These are phyloP conservation scores for Trisateles emortualis DNA, from an alignment of 2,888 invertebrate species.

Conservation along the genomic window DNA sequence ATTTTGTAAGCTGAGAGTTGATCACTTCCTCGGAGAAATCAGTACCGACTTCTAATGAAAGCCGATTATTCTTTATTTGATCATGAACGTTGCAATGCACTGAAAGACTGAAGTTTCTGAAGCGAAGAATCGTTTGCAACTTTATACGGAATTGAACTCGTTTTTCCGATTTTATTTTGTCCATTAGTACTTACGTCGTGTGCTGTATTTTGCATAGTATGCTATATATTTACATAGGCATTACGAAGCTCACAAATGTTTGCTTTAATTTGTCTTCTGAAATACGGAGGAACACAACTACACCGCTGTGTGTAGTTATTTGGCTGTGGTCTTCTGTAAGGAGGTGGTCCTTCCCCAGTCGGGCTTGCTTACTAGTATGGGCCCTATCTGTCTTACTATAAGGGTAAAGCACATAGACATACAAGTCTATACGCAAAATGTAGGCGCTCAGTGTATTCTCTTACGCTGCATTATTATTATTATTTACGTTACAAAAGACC, in stretches of 20 bases:
- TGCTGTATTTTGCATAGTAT: neutral
- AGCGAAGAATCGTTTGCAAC: constrained; percentile 42
- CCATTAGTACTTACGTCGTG: neutral
- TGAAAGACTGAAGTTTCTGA: constrained; percentile 35
- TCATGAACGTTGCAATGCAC: constrained; percentile 41
- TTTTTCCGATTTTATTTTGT: constrained; percentile 18
- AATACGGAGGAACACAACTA: too few species aligned
- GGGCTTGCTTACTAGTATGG: too few species aligned
- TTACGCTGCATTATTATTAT: too few species aligned
- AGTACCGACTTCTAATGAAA: constrained; percentile 60
- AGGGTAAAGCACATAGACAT: too few species aligned
- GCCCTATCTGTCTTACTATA: too few species aligned
- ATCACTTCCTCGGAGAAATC: constrained; percentile 61
- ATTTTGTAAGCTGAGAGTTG: constrained; percentile 53
- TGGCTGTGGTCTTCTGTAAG: too few species aligned
- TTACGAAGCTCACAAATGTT: neutral
- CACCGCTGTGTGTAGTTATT: too few species aligned
- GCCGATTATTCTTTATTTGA: constrained; percentile 62
- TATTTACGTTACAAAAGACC: too few species aligned
- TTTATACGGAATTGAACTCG: constrained; percentile 20
- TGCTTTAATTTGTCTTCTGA: neutral
- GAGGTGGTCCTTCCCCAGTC: too few species aligned
- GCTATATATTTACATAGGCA: neutral
- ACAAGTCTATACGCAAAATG: too few species aligned
- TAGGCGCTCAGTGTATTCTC: too few species aligned